Percentiles rank a stretch among this genome's conserved stretches.
Evolutionary conservation across 2,797 vertebrate species (phyloP).

Genomic region (Ceryle rudis): DNA sequence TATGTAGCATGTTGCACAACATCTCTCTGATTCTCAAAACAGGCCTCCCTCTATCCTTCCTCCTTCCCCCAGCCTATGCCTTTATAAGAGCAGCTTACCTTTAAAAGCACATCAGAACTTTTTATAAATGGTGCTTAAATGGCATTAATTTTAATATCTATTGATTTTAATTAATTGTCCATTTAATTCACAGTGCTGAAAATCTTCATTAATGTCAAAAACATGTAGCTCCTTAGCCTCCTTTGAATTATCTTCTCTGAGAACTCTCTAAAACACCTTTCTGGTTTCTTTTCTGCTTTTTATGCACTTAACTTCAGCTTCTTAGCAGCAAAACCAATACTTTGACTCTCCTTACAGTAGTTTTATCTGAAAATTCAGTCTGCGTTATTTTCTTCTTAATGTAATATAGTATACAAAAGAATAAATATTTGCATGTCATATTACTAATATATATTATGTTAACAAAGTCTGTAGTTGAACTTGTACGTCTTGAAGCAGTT

Average conservation of each 20-base stretch:
- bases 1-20: conserved; percentile 66
- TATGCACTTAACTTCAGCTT: conserved; percentile 57
- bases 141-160: not conserved
- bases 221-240: not conserved
- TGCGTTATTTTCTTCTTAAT: conserved; percentile 22
- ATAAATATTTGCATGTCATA: conserved; percentile 55
- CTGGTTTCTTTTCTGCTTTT: conserved; percentile 58
- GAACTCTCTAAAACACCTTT: conserved; percentile 51
- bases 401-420: not conserved
- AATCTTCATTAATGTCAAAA: conserved; percentile 11
- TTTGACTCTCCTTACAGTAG: conserved; percentile 19
- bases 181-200: not conserved
- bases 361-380: conserved; percentile 27
- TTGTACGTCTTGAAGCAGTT: not conserved
- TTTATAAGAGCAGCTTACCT: conserved; percentile 1
- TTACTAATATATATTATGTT: conserved; percentile 60
- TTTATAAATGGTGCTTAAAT: not conserved
- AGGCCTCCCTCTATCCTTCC: not conserved
- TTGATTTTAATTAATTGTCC: not conserved
- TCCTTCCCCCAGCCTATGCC: not conserved
- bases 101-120: not conserved
- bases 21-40: conserved; percentile 22
- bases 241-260: conserved; percentile 37
- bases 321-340: conserved; percentile 61
- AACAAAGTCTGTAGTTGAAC: not conserved